Evolutionary conservation across 2,888 invertebrate genomes (phyloP), one percentile per base, ranked within the genome.

Genomic region (Branchellion lobata): DNA sequence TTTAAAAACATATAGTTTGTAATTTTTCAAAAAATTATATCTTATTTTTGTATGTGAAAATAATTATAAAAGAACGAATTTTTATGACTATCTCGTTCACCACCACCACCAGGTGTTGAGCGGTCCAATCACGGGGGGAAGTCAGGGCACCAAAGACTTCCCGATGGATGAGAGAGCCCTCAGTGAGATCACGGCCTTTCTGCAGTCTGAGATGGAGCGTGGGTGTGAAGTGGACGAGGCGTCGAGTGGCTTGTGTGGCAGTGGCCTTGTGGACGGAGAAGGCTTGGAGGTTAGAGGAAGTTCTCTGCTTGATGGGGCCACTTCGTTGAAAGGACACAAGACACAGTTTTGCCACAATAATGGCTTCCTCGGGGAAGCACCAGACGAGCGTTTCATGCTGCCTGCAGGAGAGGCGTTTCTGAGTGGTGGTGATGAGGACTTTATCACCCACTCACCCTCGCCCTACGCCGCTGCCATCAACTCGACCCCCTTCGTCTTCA

Each of bases 171-270:
- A 80, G 71, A 36, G 78, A 11, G 78, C 74, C 24, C 57, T 80
- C 29, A 76, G 71, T 8, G 80, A 81, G 24, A 80, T 80, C 27
- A 81, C 80, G 24, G 80, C 78, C 11, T 81, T 75, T 61, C 78
- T 81, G 31, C 80, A 80, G 51, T 74, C 79, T 0, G 79, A 79
- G 57, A 57, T 75, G 61, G 57, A 36, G 1, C 36, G 53, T 29
- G 68, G 47, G 21, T 8, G 18, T 47, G 47, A 8, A 47, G 47
- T 47, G 47, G 18, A 18, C n/a, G n/a, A n/a, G n/a, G 40, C 14
- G 40, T 40, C 8, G 5, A 14, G 40, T 40, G 40, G 40, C 8
- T 5, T 5, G 5, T 5, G 40, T 40, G 40, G 40, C 14, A 14
- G 40, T 40, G 40, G 40, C 8, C 8, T 40, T 5, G 40, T 40